Percentiles rank a stretch among this genome's conserved stretches.
Conservation (phyloP, 1,140 invertebrate genomes). For the Sminthurinus signatus region DNA sequence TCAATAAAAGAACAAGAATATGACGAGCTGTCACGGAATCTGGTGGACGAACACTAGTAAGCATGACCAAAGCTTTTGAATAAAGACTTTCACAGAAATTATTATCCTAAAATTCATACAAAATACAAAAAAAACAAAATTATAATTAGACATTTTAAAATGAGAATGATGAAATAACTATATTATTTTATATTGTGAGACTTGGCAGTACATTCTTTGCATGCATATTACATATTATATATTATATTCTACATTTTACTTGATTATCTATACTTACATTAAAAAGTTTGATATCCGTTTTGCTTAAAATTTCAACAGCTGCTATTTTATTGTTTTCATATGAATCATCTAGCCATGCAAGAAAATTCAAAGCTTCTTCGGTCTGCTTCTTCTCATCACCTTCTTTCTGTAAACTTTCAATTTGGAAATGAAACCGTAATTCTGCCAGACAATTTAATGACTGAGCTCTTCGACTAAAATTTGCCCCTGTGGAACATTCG, state of each 20-base stretch:
- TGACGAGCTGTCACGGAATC: constrained; percentile 60
- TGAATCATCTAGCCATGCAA: constrained; percentile 49
- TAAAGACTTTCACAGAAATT: constrained; percentile 39
- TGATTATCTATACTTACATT: constrained; percentile 15
- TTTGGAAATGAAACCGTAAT: constrained; percentile 32
- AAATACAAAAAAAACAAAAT: too few species aligned
- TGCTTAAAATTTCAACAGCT: constrained; percentile 46
- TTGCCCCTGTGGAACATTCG: too few species aligned
- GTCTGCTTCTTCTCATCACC: constrained; percentile 14
- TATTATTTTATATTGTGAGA: constrained; percentile 21
- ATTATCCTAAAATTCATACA: not conserved
- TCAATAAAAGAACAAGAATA: constrained; percentile 41
- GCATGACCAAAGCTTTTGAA: constrained; percentile 52
- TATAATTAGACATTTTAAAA: too few species aligned
- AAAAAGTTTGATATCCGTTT: constrained; percentile 37
- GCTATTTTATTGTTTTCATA: constrained; percentile 51
- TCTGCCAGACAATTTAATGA: constrained; percentile 55
- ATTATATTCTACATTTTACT: too few species aligned
- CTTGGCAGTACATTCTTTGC: not conserved
- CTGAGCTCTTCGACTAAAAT: constrained; percentile 59
- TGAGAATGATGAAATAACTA: not conserved
- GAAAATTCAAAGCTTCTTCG: not conserved
- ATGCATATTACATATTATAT: too few species aligned
- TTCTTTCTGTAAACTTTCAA: constrained; percentile 17
- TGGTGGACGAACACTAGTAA: constrained; percentile 66